phyloP scores from a whole-genome alignment of 1,140 invertebrate genomes.

The Conus ventricosus region DNA sequence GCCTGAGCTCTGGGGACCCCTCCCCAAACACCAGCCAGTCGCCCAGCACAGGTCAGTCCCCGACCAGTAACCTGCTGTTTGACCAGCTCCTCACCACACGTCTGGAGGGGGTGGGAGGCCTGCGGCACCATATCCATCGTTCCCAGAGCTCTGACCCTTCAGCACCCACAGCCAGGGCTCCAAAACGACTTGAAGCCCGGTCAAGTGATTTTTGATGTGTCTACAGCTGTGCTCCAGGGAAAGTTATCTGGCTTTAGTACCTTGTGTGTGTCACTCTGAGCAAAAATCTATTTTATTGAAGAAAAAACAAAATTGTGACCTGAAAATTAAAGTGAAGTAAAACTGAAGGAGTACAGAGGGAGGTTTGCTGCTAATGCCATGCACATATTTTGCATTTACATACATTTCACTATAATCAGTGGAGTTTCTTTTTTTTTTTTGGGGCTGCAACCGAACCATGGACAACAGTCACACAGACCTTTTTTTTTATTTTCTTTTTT shows the following conservation, averaged over 20 bases:
- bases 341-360: too few relatives aligned
- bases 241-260: not conserved
- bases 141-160: conserved; percentile 40
- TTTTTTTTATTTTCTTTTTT: too few relatives aligned
- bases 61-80: conserved; percentile 22
- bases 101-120: conserved; percentile 38
- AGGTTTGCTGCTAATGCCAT: too few relatives aligned
- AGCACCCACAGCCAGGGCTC: not conserved
- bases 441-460: too few relatives aligned
- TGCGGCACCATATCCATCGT: conserved; percentile 48
- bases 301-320: too few relatives aligned
- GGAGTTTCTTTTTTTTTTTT: too few relatives aligned
- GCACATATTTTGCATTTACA: too few relatives aligned
- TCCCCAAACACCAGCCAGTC: conserved; percentile 64
- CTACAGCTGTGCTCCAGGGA: too few relatives aligned
- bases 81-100: conserved; percentile 41
- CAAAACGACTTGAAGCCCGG: conserved; percentile 30
- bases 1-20: conserved; percentile 70
- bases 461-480: too few relatives aligned
- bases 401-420: too few relatives aligned
- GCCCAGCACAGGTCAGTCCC: conserved; percentile 26
- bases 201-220: conserved; percentile 29
- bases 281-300: too few relatives aligned
- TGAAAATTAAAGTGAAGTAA: too few relatives aligned
- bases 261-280: not conserved